Conservation (phyloP, 1,140 invertebrate genomes). For the Eciton burchellii region DNA sequence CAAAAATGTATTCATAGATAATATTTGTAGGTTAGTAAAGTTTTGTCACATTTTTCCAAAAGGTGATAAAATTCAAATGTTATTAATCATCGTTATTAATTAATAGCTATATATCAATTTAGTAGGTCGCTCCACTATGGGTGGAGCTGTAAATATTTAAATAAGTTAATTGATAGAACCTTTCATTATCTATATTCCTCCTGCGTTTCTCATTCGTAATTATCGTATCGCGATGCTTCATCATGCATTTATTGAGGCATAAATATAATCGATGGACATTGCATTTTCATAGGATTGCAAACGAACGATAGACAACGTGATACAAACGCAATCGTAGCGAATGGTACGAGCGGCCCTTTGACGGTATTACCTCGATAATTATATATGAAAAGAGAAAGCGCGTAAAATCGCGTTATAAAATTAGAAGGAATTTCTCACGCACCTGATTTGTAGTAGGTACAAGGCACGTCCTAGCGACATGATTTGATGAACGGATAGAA, state of each 20-base stretch:
- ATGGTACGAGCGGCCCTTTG: conserved; percentile 45
- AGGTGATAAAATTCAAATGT: background rate
- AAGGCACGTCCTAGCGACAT: background rate
- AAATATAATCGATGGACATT: background rate
- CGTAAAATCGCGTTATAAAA: background rate
- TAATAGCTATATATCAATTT: background rate
- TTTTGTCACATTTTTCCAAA: background rate
- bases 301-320: background rate
- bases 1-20: background rate
- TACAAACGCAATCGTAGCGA: background rate
- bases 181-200: background rate
- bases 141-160: background rate
- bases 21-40: conserved; percentile 8
- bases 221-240: background rate
- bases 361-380: conserved; percentile 13
- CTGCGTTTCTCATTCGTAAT: background rate
- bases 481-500: background rate
- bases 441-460: conserved; percentile 54
- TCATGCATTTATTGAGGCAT: background rate
- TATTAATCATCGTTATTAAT: background rate
- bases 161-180: background rate
- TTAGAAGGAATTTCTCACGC: background rate
- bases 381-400: background rate
- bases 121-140: no score
- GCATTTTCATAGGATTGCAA: background rate